Evolutionary conservation across 2,113 vertebrate genomes (phyloP).

Genomic region (Globicephala melas): DNA sequence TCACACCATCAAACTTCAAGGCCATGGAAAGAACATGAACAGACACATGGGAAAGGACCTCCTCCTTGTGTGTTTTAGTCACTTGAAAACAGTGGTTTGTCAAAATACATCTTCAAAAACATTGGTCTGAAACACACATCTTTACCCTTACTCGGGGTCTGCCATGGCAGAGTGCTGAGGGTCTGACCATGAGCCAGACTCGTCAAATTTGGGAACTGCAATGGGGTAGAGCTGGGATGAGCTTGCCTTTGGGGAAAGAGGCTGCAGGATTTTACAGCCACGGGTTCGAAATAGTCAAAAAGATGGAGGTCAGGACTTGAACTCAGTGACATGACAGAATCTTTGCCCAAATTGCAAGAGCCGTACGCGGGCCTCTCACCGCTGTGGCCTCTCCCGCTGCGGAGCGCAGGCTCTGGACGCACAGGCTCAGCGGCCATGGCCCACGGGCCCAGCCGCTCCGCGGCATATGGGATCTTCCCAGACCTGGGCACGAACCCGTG

Average conservation of each 20-base stretch:
- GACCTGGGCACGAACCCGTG: too few relatives aligned
- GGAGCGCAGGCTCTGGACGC: too few relatives aligned
- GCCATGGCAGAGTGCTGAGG: not conserved
- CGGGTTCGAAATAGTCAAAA: not conserved
- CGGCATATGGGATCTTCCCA: too few relatives aligned
- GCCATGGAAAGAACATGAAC: not conserved
- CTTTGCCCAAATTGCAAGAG: accelerated
- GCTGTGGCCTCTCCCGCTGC: too few relatives aligned
- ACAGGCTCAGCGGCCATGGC: too few relatives aligned
- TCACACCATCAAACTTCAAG: not conserved
- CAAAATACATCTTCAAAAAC: not conserved
- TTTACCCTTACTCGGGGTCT: not conserved
- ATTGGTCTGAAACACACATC: not conserved
- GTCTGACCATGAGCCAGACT: not conserved
- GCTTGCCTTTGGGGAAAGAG: not conserved
- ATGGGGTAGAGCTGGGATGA: not conserved
- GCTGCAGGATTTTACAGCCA: not conserved
- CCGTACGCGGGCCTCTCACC: too few relatives aligned
- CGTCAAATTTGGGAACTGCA: not conserved
- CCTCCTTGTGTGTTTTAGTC: not conserved
- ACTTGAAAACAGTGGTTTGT: not conserved
- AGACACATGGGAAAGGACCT: not conserved
- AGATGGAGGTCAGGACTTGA: too few relatives aligned
- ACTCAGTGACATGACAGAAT: not conserved
- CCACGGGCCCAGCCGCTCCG: too few relatives aligned